Evolutionary conservation across 2,888 invertebrate genomes (phyloP), one percentile per base, ranked within the genome.

Genomic region (Calliphora vomitoria): DNA sequence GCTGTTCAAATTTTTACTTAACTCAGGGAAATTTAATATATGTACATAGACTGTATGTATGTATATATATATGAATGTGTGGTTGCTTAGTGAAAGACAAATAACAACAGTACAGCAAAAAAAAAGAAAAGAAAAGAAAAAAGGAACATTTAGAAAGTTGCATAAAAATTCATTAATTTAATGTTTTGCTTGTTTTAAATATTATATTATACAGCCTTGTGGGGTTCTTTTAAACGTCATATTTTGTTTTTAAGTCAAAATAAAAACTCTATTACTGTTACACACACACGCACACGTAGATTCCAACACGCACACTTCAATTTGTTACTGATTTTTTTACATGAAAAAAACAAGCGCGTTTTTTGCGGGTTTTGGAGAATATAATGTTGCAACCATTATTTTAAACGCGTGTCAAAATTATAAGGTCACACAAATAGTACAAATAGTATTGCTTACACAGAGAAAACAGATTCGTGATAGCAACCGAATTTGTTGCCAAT

Each of bases 141-240:
- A 44, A 44, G 11, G 13, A 44, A 44, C 0, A 13, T 44, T 13
- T 11, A 44, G 13, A 44, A 50, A 1, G 6, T 8, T 25, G 3
- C 25, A 58, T 44, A 58, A 44, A 38, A 58, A 69, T 6, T 69
- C 25, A 75, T 62, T 75, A 64, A 18, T 58, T 44, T 38, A 47
- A 79, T 47, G 44, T 58, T 69, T 50, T 72, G 4, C 25, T 64
- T 81, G 53, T 53, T 64, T 25, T 31, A 25, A 15, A 62, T 44
- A 18, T 62, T 25, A 80, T 8, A 20, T 20, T 60, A 60, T 20
- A 4, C 18, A n/a, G 53, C 25, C 25, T 64, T 41, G 72, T n/a
- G 41, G 13, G 18, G 8, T 72, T 1, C 8, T 18, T 81, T 62
- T 44, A 41, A 53, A 62, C n/a, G 13, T 53, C 8, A 64, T 64